A percentile compares a stretch with the other conserved stretches of the same genome.
Evolutionary conservation across 2,888 invertebrate genomes (phyloP).

Genomic region (Margaritifera margaritifera): DNA sequence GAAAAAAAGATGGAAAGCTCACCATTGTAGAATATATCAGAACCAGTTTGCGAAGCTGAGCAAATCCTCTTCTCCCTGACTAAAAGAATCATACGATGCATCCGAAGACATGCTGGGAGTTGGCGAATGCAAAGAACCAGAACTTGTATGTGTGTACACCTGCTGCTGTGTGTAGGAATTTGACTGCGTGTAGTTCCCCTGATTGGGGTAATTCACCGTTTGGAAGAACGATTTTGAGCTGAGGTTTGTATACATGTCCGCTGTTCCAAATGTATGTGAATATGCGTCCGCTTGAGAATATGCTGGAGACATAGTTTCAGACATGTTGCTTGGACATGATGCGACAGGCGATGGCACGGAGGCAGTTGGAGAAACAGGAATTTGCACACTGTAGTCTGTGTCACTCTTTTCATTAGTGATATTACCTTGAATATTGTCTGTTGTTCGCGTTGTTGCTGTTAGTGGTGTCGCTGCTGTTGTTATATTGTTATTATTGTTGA

Average conservation of each 20-base stretch:
- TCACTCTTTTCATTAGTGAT: no score
- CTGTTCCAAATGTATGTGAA: conserved; percentile 13
- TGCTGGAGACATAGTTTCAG: no score
- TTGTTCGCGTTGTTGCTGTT: conserved; percentile 19
- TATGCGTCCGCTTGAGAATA: conserved; percentile 1
- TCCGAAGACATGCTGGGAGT: conserved; percentile 48
- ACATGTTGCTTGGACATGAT: no score
- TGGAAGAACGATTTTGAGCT: neutral
- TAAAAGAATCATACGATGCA: conserved; percentile 42
- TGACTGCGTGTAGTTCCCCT: neutral
- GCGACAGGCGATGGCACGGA: no score
- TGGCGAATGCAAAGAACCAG: conserved; percentile 43
- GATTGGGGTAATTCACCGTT: neutral
- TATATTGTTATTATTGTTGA: conserved; percentile 1
- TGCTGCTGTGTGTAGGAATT: conserved; percentile 11
- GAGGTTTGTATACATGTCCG: neutral
- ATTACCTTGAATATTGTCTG: neutral
- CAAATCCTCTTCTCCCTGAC: conserved; percentile 35
- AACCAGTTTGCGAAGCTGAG: conserved; percentile 37
- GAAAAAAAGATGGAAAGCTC: neutral
- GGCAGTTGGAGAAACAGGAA: no score
- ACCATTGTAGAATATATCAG: conserved; percentile 3
- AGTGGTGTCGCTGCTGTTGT: conserved; percentile 8
- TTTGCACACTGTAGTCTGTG: no score
- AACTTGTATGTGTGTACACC: conserved; percentile 26